Evolutionary conservation across 2,888 invertebrate genomes (phyloP), one percentile per base, ranked within the genome.

Genomic region (Tyria jacobaeae): DNA sequence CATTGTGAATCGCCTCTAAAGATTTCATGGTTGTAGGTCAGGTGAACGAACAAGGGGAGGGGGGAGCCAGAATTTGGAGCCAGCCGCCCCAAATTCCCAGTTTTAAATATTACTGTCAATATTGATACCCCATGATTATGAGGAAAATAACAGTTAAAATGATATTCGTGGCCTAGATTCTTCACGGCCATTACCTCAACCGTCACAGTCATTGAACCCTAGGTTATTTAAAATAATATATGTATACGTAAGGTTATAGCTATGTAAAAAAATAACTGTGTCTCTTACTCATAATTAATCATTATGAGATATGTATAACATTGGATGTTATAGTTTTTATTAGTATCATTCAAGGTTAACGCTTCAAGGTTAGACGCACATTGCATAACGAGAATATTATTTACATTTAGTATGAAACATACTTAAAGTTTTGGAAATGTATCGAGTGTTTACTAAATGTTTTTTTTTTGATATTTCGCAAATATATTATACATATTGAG

Each of bases 301-400:
- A 21, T 31, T 21, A 27, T 39, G 50, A 17, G 31, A 50, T 57
- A 27, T 31, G 27, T 27, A 48, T 49, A 17, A 35, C 15, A 3
- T 48, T 21, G n/a, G 17, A 44, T 44, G 7, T 10, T 34, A 55
- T 55, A 47, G 31, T 55, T 48, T 57, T n/a, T 27, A 21, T 21
- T 17, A 17, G 37, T 35, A 7, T 17, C 27, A 12, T 27, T 25
- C 49, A 57, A 39, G 49, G 57, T 57, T 5, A 14, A 2, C 2
- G 44, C 21, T 17, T 49, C 57, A 57, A 39, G 57, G 57, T 6
- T 10, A 6, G 2, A 57, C 49, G 37, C 31, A 39, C 27, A 17
- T 50, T 50, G 57, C 50, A 57, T 57, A 21, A 27, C 15, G 1
- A 17, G 21, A 49, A 57, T 52, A 37, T 24, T n/a, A n/a, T n/a